Base-by-base conservation (phyloP, 1,140 invertebrate genomes). In the Orius insidiosus region DNA sequence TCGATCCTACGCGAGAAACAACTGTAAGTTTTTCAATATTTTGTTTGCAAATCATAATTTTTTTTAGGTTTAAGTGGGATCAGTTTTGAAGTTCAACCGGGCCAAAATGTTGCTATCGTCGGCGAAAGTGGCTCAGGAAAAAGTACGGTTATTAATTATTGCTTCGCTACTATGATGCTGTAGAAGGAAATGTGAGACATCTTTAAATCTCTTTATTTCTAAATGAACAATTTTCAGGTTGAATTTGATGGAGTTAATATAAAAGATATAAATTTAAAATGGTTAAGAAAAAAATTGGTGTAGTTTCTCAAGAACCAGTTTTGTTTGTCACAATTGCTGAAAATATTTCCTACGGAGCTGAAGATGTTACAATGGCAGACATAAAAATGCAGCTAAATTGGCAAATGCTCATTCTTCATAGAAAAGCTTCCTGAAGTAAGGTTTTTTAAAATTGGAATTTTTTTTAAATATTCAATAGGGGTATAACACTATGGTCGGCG, bases 101-200 rank as follows among this genome's bases (percentile, higher is more conserved):
- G 90, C 5, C 74, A 92, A 62, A 88, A 85, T 45, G 76, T 94
- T 5, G 90, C 89, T 0, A 61, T 94, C 7, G 88, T 89, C 0
- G 85, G 85, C 0, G 73, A 75, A 34, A 84, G 79, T 40, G 86
- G 86, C 2, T 85, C 80, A 55, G 87, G 87, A 36, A 93, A 93
- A 59, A 85, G 81, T 8, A 93, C 88, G 2, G 76, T 85, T 51
- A 78, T 90, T 37, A 80, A 86, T 54, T 93, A 30, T 60, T 92
- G 36, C 82, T 89, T 56, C 68, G 88, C 53, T 82, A 82, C 54
- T 86, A 86, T 54, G 82, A 86, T 63, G 71, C 78, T 6, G 47
- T 68, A 2, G 62, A 65, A 11, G 82, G 80, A 33, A 59, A 57
- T 3, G 18, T 52, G 49, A 36, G 33, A 34, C 3, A 5, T n/a